These are phyloP conservation scores for Trileptium ribeirensis DNA, from an alignment of 2,888 invertebrate genomes.

Conservation along the genomic window DNA sequence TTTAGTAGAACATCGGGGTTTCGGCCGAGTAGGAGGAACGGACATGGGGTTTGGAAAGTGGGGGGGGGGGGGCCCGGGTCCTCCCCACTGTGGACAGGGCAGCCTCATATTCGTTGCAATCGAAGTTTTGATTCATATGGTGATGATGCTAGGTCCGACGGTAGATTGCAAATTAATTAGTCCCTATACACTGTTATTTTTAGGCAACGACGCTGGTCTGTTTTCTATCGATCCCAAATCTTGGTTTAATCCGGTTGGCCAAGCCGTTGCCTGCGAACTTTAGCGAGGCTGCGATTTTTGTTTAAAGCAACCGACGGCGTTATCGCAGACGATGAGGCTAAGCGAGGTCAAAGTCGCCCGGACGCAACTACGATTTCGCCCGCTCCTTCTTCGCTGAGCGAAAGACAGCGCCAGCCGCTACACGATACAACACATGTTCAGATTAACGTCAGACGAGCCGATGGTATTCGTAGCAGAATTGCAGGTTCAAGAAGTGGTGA, in stretches of 20 bases:
- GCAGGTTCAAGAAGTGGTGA: not conserved
- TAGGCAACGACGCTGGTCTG: not conserved
- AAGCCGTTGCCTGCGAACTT: not conserved
- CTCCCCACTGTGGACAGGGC: too few relatives aligned
- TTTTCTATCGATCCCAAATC: not conserved
- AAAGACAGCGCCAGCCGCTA: too few relatives aligned
- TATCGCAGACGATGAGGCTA: not conserved
- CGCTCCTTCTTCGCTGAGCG: not conserved
- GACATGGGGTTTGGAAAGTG: too few relatives aligned
- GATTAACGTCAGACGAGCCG: not conserved
- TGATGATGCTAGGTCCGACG: too few relatives aligned
- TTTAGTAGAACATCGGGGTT: too few relatives aligned
- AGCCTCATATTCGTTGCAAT: too few relatives aligned
- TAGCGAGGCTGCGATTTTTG: not conserved
- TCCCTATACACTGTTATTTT: not conserved
- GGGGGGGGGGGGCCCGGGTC: too few relatives aligned
- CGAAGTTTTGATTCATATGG: too few relatives aligned
- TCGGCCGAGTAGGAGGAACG: too few relatives aligned
- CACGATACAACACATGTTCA: not conserved
- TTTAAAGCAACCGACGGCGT: not conserved
- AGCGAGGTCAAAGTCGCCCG: not conserved
- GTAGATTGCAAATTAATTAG: too few relatives aligned
- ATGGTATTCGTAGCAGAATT: not conserved
- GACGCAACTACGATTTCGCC: not conserved
- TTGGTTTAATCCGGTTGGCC: not conserved